A percentile compares a stretch with the other conserved stretches of the same genome.
phyloP scores from a whole-genome alignment of 2,113 vertebrate species.

The Dicrurus megarhynchus region DNA sequence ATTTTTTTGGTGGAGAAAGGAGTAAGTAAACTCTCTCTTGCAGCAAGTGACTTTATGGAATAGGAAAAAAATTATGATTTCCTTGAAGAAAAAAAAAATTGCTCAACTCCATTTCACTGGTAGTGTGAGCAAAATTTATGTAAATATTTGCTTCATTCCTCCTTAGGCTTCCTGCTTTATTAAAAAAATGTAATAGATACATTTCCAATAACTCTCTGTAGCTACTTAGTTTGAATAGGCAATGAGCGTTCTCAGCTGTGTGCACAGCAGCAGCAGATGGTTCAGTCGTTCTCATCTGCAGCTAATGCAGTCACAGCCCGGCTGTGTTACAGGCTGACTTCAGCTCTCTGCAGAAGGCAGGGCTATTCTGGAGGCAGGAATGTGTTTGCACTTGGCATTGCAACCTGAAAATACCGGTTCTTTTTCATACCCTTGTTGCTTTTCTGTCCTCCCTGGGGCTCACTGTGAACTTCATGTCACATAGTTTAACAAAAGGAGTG shows the following conservation, averaged over 20 bases:
- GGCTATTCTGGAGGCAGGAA: not conserved
- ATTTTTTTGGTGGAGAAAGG: not conserved
- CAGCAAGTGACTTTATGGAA: not conserved
- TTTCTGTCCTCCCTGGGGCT: not conserved
- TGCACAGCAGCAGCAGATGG: not conserved
- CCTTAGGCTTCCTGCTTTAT: not conserved
- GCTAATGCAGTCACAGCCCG: not conserved
- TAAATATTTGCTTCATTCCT: not conserved
- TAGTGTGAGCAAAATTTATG: not conserved
- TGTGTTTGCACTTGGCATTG: slow-evolving; percentile 31
- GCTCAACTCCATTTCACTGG: not conserved
- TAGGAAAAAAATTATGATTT: not conserved
- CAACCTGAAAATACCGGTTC: slow-evolving; percentile 55
- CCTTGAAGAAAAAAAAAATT: not conserved
- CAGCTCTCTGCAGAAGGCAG: not conserved
- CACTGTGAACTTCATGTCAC: not conserved
- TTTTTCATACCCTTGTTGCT: not conserved
- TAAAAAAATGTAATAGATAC: not conserved
- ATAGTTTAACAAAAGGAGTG: not conserved
- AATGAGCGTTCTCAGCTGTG: not conserved
- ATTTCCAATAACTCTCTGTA: not conserved
- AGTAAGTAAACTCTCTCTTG: not conserved
- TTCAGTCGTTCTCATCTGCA: not conserved
- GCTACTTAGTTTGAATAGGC: not conserved
- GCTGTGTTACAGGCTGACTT: not conserved